Percentiles rank a stretch among this genome's conserved stretches.
phyloP scores from a whole-genome alignment of 2,113 vertebrate species.

The Phylloscopus trochiloides region DNA sequence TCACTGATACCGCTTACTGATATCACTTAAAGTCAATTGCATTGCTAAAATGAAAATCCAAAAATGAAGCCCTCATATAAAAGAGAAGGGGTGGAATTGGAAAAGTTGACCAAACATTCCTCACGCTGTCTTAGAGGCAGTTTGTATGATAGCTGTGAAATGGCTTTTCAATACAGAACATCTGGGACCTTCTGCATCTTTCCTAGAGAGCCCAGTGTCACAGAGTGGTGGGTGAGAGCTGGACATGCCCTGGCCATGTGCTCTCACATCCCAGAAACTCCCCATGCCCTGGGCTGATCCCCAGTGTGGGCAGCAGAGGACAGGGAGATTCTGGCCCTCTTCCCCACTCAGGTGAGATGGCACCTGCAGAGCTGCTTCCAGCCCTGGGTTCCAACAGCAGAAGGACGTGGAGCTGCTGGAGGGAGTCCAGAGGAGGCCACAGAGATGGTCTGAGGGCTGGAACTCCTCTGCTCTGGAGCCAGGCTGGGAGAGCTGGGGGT shows the following conservation, averaged over 20 bases:
- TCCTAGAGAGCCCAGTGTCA: not conserved
- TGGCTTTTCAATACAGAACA: not conserved
- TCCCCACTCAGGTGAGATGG: rapidly evolving
- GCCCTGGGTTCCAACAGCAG: not conserved
- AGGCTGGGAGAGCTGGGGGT: not conserved
- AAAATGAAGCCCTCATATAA: not conserved
- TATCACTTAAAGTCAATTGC: not conserved
- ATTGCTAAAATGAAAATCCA: not conserved
- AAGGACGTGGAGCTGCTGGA: rapidly evolving
- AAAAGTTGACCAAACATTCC: not conserved
- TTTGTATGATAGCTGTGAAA: not conserved
- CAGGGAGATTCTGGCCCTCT: not conserved
- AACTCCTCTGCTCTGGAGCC: not conserved
- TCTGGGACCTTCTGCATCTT: not conserved
- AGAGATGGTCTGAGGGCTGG: rapidly evolving
- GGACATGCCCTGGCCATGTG: not conserved
- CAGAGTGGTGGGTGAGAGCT: not conserved
- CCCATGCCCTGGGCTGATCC: not conserved
- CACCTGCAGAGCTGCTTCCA: not conserved
- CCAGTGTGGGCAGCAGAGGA: rapidly evolving
- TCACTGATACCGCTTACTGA: not conserved
- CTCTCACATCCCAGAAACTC: not conserved
- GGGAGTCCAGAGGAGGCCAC: rapidly evolving
- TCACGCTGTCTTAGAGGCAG: not conserved
- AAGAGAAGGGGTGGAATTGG: not conserved